Evolutionary conservation across 2,888 invertebrate genomes (phyloP).

Genomic region (Phragmatobia fuliginosa): DNA sequence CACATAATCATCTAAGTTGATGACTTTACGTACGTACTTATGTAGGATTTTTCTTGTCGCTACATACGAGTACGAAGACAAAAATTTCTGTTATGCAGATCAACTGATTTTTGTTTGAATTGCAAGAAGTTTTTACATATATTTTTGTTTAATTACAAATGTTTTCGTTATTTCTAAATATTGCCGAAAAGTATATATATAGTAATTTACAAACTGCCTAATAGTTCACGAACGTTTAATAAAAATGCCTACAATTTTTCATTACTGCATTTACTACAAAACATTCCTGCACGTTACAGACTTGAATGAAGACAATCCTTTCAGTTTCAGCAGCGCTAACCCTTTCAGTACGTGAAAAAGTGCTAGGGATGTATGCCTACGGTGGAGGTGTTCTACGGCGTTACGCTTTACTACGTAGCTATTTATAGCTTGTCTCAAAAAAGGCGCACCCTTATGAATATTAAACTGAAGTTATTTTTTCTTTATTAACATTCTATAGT

Average conservation of each 20-base stretch:
- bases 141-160: no score
- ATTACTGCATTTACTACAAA: slow-evolving; percentile 4
- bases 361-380: slow-evolving; percentile 63
- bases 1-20: no score
- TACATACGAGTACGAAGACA: no score
- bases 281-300: slow-evolving; percentile 13
- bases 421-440: slow-evolving; percentile 34
- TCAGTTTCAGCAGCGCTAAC: slow-evolving; percentile 66
- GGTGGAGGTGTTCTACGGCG: slow-evolving; percentile 63
- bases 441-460: background rate
- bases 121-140: no score
- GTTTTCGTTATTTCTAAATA: no score
- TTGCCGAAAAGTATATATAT: no score
- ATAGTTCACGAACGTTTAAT: background rate
- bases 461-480: no score
- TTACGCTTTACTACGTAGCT: slow-evolving; percentile 41
- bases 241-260: background rate
- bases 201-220: background rate
- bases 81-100: background rate
- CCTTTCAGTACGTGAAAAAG: slow-evolving; percentile 83
- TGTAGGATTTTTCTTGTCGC: no score
- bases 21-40: no score
- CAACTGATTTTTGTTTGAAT: background rate
- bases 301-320: slow-evolving; percentile 14
- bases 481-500: no score